Percentiles rank a stretch among this genome's conserved stretches.
Conservation (phyloP, 2,797 vertebrate genomes). For the Gouania willdenowi region DNA sequence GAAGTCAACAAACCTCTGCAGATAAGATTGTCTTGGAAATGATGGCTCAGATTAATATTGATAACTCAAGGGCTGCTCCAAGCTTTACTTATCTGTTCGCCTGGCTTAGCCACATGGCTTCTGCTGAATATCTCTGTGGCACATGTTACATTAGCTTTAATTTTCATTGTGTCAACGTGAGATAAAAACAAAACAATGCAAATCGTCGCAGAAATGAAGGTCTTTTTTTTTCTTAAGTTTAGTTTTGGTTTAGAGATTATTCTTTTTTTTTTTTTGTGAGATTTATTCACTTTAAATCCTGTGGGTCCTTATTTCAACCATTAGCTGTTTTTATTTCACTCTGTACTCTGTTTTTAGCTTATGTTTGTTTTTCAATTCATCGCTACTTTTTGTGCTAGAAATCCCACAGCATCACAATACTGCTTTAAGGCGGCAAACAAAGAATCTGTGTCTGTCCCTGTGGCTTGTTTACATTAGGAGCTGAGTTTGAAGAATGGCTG, state of each 20-base stretch:
- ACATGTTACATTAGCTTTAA: background rate
- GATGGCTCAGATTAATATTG: constrained; percentile 17
- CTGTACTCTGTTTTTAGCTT: background rate
- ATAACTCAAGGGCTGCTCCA: constrained; percentile 10
- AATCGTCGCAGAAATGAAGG: background rate
- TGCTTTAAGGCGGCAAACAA: constrained; percentile 27
- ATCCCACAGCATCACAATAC: constrained; percentile 19
- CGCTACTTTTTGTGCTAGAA: constrained; percentile 24
- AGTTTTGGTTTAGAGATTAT: no score
- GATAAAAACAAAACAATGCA: constrained; percentile 1
- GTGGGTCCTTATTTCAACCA: constrained; percentile 3
- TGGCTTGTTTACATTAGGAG: constrained; percentile 33
- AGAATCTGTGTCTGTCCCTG: constrained; percentile 8
- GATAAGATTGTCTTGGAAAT: constrained; percentile 1
- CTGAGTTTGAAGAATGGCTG: constrained; percentile 14
- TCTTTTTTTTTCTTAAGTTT: no score
- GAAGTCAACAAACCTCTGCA: constrained; percentile 18
- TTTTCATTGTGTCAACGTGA: background rate
- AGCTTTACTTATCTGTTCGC: constrained; percentile 8
- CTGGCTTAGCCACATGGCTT: background rate
- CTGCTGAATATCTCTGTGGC: background rate
- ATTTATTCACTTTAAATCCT: background rate
- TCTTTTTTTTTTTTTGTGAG: no score
- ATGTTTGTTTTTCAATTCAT: constrained; percentile 16
- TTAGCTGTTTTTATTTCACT: background rate